A percentile compares a stretch with the other conserved stretches of the same genome.
Conservation (phyloP, 1,140 invertebrate genomes). For the Bactericera cockerelli region DNA sequence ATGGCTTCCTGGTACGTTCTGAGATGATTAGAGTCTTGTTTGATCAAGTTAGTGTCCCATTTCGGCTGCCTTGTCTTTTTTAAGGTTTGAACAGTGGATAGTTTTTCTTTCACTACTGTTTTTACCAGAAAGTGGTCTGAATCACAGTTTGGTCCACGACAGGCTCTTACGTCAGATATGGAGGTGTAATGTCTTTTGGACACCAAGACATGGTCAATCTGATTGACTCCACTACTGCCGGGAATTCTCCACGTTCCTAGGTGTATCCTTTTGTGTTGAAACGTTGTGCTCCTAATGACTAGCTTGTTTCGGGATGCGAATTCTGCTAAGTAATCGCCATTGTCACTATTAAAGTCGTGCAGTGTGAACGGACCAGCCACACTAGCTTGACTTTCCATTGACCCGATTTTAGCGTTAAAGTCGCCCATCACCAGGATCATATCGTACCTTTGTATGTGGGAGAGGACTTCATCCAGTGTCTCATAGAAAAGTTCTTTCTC, state of each 20-base stretch:
- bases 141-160: conserved; percentile 14
- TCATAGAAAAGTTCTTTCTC: too few species aligned
- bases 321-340: too few species aligned
- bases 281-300: too few species aligned
- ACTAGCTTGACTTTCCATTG: too few species aligned
- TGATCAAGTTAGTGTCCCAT: neutral
- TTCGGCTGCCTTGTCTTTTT: neutral
- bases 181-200: neutral
- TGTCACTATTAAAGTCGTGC: too few species aligned
- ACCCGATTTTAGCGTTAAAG: too few species aligned
- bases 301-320: too few species aligned
- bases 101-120: neutral
- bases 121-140: conserved; percentile 18
- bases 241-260: conserved; percentile 9
- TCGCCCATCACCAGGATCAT: too few species aligned
- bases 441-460: too few species aligned
- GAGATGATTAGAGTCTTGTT: neutral
- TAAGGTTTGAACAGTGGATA: neutral
- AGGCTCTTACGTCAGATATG: conserved; percentile 2
- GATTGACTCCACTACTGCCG: conserved; percentile 19
- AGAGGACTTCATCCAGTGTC: too few species aligned
- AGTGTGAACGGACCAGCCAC: too few species aligned
- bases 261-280: neutral
- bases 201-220: conserved; percentile 21
- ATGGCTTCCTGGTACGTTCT: neutral